Percentiles rank a stretch among this genome's conserved stretches.
phyloP scores from a whole-genome alignment of 2,888 invertebrate genomes.

The Melikaiella ostensackeni region DNA sequence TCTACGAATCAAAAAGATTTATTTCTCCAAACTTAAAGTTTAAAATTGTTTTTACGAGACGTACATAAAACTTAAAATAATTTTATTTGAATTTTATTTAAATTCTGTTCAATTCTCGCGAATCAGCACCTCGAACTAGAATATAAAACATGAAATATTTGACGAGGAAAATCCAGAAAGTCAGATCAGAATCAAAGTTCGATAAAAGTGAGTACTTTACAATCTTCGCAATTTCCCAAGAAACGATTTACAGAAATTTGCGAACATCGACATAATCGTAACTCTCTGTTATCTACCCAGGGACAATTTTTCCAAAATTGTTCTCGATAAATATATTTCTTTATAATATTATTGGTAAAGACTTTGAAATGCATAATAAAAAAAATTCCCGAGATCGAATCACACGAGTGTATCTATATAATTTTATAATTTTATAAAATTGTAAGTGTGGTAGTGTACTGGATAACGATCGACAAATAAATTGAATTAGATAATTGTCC shows the following conservation, averaged over 20 bases:
- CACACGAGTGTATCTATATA: neutral
- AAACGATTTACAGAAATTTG: neutral
- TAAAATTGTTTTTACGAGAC: too few species aligned
- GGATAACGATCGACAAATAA: conserved; percentile 42
- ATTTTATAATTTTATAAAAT: neutral
- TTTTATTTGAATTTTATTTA: too few species aligned
- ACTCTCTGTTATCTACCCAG: neutral
- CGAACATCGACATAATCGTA: neutral
- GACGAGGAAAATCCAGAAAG: conserved; percentile 1
- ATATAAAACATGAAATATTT: neutral
- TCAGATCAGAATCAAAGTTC: conserved; percentile 7
- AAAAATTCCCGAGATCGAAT: neutral
- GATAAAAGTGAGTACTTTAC: conserved; percentile 7
- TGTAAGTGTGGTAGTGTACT: neutral
- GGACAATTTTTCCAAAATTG: neutral
- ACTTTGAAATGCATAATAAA: neutral
- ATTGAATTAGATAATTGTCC: conserved; percentile 55
- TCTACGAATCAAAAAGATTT: too few species aligned
- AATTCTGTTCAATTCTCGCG: neutral
- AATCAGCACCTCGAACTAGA: neutral
- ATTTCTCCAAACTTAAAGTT: too few species aligned
- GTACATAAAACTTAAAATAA: too few species aligned
- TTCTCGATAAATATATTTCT: neutral
- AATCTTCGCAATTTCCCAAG: conserved; percentile 4
- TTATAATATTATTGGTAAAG: neutral